These are phyloP conservation scores for Nycteola revayana DNA, from an alignment of 2,888 invertebrate species.

Conservation along the genomic window DNA sequence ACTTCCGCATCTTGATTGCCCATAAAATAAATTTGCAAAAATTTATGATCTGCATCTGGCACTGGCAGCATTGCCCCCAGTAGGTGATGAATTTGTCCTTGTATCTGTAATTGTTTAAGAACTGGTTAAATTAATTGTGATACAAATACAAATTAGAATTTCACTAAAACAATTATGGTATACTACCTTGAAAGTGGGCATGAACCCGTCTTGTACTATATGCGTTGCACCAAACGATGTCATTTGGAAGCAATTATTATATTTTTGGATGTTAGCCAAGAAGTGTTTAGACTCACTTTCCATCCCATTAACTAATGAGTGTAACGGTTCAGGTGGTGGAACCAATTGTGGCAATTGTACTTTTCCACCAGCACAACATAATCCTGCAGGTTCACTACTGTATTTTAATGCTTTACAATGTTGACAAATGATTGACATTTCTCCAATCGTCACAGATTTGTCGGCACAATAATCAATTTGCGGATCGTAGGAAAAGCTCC, in stretches of 20 bases:
- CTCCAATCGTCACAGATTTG: slow-evolving; percentile 6
- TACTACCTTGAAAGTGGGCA: slow-evolving; percentile 33
- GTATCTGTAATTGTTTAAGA: slow-evolving; percentile 8
- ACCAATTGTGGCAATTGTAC: slow-evolving; percentile 26
- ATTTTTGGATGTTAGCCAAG: slow-evolving; percentile 41
- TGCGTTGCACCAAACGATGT: slow-evolving; percentile 42
- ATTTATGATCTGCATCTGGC: slow-evolving; percentile 4
- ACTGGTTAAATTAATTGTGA: background rate
- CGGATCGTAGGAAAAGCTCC: slow-evolving; percentile 27
- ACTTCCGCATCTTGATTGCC: slow-evolving; percentile 21
- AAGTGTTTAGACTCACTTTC: slow-evolving; percentile 41
- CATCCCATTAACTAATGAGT: slow-evolving; percentile 33
- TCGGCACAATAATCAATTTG: slow-evolving; percentile 24
- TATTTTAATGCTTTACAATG: slow-evolving; percentile 35
- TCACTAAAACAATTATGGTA: background rate
- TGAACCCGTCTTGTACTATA: slow-evolving; percentile 24
- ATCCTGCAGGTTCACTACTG: slow-evolving; percentile 24
- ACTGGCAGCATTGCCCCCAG: background rate
- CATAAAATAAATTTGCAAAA: slow-evolving; percentile 27
- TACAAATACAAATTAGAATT: slow-evolving; percentile 1
- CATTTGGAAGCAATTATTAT: slow-evolving; percentile 44
- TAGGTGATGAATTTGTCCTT: slow-evolving; percentile 13
- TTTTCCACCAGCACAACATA: slow-evolving; percentile 34
- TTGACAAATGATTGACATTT: slow-evolving; percentile 3
- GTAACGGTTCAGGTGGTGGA: slow-evolving; percentile 34